Percentiles rank a stretch among this genome's conserved stretches.
Conservation (phyloP, 2,888 invertebrate species). For the Parnassius smintheus region DNA sequence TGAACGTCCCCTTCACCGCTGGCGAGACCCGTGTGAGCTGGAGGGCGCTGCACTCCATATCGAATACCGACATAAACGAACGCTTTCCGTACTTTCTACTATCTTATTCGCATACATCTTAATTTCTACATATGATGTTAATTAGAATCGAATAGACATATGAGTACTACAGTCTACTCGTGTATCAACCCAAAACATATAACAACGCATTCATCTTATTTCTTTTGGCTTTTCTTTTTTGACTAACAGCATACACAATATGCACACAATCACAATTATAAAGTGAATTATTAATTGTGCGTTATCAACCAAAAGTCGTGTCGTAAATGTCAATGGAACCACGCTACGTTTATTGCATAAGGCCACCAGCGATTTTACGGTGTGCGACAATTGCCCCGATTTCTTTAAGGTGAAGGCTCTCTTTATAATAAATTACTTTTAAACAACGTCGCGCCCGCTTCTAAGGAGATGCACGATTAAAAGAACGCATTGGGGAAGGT, state of each 20-base stretch:
- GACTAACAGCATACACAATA: no score
- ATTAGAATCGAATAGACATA: no score
- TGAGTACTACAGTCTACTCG: no score
- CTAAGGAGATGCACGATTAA: constrained; percentile 17
- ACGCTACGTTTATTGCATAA: constrained; percentile 17
- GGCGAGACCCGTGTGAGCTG: no score
- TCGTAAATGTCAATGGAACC: constrained; percentile 15
- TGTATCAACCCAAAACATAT: no score
- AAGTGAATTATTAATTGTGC: not conserved
- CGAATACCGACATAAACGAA: no score
- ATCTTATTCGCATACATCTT: no score
- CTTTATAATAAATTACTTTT: constrained; percentile 23
- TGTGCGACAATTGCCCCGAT: constrained; percentile 41
- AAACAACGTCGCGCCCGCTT: constrained; percentile 18
- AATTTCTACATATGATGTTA: no score
- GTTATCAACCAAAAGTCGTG: constrained; percentile 10
- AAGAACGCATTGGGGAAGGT: constrained; percentile 18
- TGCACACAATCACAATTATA: not conserved
- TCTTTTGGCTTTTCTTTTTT: not conserved
- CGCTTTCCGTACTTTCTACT: no score
- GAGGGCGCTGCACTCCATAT: no score
- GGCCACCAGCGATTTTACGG: constrained; percentile 19
- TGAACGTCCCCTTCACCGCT: no score
- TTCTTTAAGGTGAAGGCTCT: constrained; percentile 43
- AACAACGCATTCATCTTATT: not conserved